phyloP scores from a whole-genome alignment of 2,113 vertebrate species.

The Oreocharis arfaki region DNA sequence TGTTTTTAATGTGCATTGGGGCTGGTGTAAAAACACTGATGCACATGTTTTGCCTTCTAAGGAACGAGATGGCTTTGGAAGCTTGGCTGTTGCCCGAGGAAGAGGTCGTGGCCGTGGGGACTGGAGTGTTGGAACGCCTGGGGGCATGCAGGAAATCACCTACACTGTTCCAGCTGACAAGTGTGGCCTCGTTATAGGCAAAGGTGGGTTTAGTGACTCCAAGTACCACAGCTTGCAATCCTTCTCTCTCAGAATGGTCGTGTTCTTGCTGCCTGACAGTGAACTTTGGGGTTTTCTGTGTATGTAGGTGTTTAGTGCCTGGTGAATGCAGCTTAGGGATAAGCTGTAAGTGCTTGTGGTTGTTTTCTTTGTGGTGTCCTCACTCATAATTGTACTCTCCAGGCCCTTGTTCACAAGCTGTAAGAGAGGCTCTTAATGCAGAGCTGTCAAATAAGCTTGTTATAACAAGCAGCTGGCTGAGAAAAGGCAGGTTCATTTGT shows the following conservation, averaged over 20 bases:
- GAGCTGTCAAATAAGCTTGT: conserved; percentile 48
- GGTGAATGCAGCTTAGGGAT: background rate
- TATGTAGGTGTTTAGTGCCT: background rate
- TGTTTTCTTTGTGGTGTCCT: conserved; percentile 34
- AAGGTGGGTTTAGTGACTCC: conserved; percentile 76
- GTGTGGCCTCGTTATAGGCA: conserved; percentile 97
- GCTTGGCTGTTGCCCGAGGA: conserved; percentile 73
- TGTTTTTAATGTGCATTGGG: background rate
- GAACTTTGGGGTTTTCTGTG: conserved; percentile 4
- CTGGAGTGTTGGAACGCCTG: conserved; percentile 82
- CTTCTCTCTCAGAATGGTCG: background rate
- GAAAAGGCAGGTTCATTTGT: conserved; percentile 36
- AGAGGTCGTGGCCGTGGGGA: conserved; percentile 85
- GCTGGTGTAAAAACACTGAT: background rate
- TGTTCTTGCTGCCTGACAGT: background rate
- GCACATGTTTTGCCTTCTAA: conserved; percentile 45
- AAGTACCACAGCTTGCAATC: background rate
- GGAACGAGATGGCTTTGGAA: conserved; percentile 93
- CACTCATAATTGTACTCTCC: conserved; percentile 31
- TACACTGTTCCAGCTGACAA: conserved; percentile 96
- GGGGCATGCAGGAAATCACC: conserved; percentile 92
- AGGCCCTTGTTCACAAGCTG: conserved; percentile 1
- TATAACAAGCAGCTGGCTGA: conserved; percentile 33
- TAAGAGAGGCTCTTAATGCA: conserved; percentile 40
- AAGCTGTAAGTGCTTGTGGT: background rate